Percentiles rank a stretch among this genome's conserved stretches.
Evolutionary conservation across 1,140 invertebrate genomes (phyloP).

Genomic region (Batillaria attramentaria): DNA sequence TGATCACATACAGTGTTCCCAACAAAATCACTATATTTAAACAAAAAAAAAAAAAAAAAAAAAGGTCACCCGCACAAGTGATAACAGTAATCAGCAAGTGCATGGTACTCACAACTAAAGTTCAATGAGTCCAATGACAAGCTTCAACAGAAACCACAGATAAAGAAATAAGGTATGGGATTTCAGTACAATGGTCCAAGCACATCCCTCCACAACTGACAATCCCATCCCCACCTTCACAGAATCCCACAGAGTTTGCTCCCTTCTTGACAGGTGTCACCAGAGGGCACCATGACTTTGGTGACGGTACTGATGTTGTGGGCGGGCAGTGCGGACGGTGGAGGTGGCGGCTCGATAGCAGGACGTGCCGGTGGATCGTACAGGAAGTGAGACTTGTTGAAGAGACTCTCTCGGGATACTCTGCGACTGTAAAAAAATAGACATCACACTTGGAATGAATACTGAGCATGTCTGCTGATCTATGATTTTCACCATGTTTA

Average conservation of each 20-base stretch:
- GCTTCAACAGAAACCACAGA: neutral
- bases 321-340: conserved; percentile 41
- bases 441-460: too few species aligned
- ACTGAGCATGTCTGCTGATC: too few species aligned
- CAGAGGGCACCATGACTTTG: conserved; percentile 51
- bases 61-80: too few species aligned
- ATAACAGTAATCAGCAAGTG: too few species aligned
- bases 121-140: too few species aligned
- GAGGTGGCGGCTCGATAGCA: conserved; percentile 49
- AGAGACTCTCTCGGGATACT: conserved; percentile 20
- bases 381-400: conserved; percentile 45
- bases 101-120: too few species aligned
- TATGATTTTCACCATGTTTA: too few species aligned
- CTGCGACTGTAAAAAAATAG: conserved; percentile 10
- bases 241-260: conserved; percentile 56
- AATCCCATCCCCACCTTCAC: conserved; percentile 20
- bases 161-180: conserved; percentile 5
- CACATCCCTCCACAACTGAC: neutral
- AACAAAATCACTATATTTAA: too few species aligned
- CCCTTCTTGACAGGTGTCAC: conserved; percentile 49
- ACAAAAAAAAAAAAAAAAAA: too few species aligned
- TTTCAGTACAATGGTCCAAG: neutral
- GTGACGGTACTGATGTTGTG: conserved; percentile 49
- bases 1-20: too few species aligned
- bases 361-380: conserved; percentile 50